Base-by-base conservation (phyloP, 2,113 vertebrate species). In the Lepus europaeus region DNA sequence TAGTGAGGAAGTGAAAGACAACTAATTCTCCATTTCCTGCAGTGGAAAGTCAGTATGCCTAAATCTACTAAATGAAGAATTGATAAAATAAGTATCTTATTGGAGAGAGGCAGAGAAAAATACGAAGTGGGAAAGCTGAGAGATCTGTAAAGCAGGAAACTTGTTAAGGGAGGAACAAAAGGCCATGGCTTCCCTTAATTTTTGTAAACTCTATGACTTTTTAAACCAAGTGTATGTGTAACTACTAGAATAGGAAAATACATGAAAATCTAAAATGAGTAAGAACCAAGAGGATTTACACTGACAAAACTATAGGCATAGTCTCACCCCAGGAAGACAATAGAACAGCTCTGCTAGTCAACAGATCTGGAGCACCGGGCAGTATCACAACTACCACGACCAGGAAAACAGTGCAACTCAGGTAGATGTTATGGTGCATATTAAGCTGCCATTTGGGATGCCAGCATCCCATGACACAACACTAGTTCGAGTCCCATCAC, bases 1-100 rank as follows among this genome's bases (percentile, higher is more conserved):
- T 29, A 14, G 1, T 9, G 79, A 7, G 27, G 20, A 69, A 83
- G 10, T 69, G 49, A 87, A 77, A 36, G 5, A 81, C 19, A 78
- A 6, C 6, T 45, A 49, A 29, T 9, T 19, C 39, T 68, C 83
- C 20, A 29, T 45, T 9, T 73, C 5, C 12, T 23, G 69, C 10
- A 23, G 22, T 69, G 33, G 31, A 29, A 76, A 93, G 22, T 5
- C 45, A 84, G 51, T 31, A 61, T 13, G 33, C 27, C 17, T 87
- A 66, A 59, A 81, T 73, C 31, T 53, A 51, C 77, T 31, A 83
- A 29, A 87, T 66, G 61, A 81, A 86, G 53, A 96, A 74, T 23
- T 53, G 27, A 45, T 61, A 83, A 73, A 79, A 16, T 23, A 64
- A 84, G 31, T n/a, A 61, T 84, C 66, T 90, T 91, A 23, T 70